These are phyloP conservation scores for Acholoe squamosa DNA, from an alignment of 2,888 invertebrate genomes.

Conservation along the genomic window DNA sequence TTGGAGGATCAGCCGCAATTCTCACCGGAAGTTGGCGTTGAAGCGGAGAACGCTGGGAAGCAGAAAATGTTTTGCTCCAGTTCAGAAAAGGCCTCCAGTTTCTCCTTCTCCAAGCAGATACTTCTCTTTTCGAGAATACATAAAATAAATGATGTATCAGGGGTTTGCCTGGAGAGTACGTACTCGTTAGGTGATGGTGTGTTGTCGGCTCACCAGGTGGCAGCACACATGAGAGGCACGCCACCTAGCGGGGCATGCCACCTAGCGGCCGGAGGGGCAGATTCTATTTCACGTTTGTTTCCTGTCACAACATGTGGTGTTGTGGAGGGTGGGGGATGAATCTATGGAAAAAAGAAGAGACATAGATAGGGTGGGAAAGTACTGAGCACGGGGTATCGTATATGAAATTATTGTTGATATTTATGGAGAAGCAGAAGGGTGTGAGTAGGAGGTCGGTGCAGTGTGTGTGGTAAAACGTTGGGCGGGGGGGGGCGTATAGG, in stretches of 20 bases:
- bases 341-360: neutral
- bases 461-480: too few relatives aligned
- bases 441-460: too few relatives aligned
- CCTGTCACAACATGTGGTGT: constrained; percentile 34
- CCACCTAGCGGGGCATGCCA: constrained; percentile 32
- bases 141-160: neutral
- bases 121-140: neutral
- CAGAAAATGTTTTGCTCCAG: too few relatives aligned
- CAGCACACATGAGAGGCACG: constrained; percentile 18
- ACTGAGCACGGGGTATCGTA: neutral
- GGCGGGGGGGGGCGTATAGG: too few relatives aligned
- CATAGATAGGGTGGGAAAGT: neutral
- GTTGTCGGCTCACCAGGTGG: constrained; percentile 29
- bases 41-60: too few relatives aligned
- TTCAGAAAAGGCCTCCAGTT: too few relatives aligned
- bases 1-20: too few relatives aligned
- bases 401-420: too few relatives aligned
- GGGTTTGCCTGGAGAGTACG: neutral
- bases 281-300: constrained; percentile 46
- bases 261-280: constrained; percentile 9
- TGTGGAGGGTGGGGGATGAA: neutral
- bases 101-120: neutral
- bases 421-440: too few relatives aligned
- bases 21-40: too few relatives aligned
- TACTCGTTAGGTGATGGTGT: constrained; percentile 20